Percentiles rank a stretch among this genome's conserved stretches.
phyloP scores from a whole-genome alignment of 2,888 invertebrate species.

The Agapostemon virescens region DNA sequence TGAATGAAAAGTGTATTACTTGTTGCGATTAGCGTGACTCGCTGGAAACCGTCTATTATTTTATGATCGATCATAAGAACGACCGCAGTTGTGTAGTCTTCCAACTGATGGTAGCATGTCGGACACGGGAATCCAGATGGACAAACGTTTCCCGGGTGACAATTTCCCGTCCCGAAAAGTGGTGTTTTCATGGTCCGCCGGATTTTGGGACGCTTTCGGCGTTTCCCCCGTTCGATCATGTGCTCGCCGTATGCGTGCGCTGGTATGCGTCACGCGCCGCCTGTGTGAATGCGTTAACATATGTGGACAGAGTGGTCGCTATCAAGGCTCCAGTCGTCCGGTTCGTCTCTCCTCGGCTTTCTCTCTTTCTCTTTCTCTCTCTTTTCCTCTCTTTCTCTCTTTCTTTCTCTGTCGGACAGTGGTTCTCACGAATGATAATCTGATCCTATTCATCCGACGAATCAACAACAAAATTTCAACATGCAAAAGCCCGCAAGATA shows the following conservation, averaged over 20 bases:
- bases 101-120: neutral
- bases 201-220: conserved; percentile 50
- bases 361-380: conserved; percentile 7
- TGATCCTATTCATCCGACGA: neutral
- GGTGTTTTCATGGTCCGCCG: conserved; percentile 36
- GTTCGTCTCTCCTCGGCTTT: conserved; percentile 51
- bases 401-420: conserved; percentile 57
- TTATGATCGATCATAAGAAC: neutral
- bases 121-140: conserved; percentile 13
- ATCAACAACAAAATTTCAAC: neutral
- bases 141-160: conserved; percentile 16
- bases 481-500: neutral
- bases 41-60: neutral
- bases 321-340: conserved; percentile 64
- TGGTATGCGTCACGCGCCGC: conserved; percentile 56
- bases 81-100: neutral
- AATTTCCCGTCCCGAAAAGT: conserved; percentile 32
- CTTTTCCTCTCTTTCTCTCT: conserved; percentile 31
- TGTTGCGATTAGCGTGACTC: neutral
- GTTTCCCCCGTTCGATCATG: conserved; percentile 58
- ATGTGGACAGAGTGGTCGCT: conserved; percentile 67
- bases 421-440: conserved; percentile 61
- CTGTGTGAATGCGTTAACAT: conserved; percentile 65
- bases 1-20: neutral
- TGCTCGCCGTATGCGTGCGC: conserved; percentile 56